Percentiles rank a stretch among this genome's conserved stretches.
These are phyloP conservation scores for Anoplolepis gracilipes DNA, from an alignment of 1,140 invertebrate species.

Conservation along the genomic window DNA sequence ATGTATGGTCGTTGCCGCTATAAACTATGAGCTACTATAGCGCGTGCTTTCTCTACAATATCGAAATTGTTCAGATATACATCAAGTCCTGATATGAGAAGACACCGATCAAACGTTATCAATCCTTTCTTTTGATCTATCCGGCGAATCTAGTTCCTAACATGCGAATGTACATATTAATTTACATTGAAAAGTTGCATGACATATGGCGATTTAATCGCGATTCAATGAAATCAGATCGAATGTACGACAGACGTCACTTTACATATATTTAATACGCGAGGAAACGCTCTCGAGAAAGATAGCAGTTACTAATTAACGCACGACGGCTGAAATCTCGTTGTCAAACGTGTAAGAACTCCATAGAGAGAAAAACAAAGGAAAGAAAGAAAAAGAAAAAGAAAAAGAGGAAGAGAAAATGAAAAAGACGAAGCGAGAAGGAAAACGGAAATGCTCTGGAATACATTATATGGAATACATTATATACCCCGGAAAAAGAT, in stretches of 20 bases:
- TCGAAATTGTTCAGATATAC: slow-evolving; percentile 6
- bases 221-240: slow-evolving; percentile 26
- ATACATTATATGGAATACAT: slow-evolving; percentile 62
- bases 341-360: background rate
- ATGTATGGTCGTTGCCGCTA: background rate
- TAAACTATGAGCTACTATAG: background rate
- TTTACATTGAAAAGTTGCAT: slow-evolving; percentile 29
- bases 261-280: slow-evolving; percentile 41
- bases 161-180: slow-evolving; percentile 7
- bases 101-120: background rate
- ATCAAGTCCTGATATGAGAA: background rate
- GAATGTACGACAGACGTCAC: slow-evolving; percentile 3
- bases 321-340: slow-evolving; percentile 40
- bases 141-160: background rate
- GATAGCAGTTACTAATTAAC: slow-evolving; percentile 42
- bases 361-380: background rate
- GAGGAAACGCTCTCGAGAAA: slow-evolving; percentile 32
- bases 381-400: background rate
- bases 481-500: slow-evolving; percentile 47
- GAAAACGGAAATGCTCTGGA: slow-evolving; percentile 42
- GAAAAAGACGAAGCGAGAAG: slow-evolving; percentile 18
- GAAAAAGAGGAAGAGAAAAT: background rate
- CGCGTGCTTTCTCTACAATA: background rate
- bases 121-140: slow-evolving; percentile 6
- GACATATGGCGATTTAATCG: slow-evolving; percentile 34